Conservation (phyloP, 2,797 vertebrate species). For the Peromyscus aztecus region DNA sequence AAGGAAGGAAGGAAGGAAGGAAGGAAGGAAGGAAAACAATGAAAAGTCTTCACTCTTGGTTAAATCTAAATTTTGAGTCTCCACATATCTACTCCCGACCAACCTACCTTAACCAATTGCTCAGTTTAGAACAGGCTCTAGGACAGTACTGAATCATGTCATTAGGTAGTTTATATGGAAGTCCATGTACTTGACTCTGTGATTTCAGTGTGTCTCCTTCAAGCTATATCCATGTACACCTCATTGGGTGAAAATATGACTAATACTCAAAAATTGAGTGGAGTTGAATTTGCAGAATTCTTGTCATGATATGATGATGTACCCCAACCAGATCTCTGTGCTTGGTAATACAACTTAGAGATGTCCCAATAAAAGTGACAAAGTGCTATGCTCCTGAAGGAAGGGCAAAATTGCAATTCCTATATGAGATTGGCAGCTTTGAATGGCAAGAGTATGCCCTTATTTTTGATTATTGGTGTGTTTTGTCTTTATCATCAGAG, state of each 20-base stretch:
- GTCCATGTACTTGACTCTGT: neutral
- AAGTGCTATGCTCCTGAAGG: neutral
- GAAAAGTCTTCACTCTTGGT: neutral
- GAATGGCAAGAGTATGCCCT: neutral
- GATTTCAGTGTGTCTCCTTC: neutral
- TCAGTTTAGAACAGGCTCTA: neutral
- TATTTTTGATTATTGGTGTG: neutral
- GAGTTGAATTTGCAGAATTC: neutral
- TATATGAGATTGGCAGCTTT: neutral
- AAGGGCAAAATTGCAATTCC: neutral
- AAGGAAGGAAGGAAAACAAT: neutral
- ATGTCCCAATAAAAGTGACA: neutral
- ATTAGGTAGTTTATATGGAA: neutral
- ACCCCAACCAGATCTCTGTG: neutral
- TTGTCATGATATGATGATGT: neutral
- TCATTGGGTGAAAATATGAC: neutral
- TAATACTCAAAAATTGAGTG: neutral
- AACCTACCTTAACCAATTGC: neutral
- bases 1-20: too few species aligned
- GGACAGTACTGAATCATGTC: neutral
- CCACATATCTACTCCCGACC: neutral
- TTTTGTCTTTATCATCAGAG: neutral
- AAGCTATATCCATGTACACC: neutral
- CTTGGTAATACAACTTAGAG: neutral
- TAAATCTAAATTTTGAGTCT: neutral